Conservation (phyloP, 2,113 vertebrate genomes). For the Bos javanicus region DNA sequence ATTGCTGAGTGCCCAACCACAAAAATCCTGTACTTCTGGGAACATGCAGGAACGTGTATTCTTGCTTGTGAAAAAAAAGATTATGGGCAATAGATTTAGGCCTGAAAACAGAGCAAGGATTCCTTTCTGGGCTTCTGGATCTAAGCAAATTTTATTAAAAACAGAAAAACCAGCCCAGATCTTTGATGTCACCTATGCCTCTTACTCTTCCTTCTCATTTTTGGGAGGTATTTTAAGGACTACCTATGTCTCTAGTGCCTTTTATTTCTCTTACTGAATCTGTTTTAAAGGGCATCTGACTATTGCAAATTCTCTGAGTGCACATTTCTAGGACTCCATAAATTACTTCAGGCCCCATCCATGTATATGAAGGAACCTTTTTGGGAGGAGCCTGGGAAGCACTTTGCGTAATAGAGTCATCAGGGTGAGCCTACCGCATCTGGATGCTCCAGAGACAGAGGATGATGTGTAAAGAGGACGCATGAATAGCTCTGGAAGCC, state of each 20-base stretch:
- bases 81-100: background rate
- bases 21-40: background rate
- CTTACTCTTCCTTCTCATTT: background rate
- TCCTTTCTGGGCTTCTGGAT: background rate
- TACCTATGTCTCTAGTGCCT: background rate
- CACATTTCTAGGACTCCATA: background rate
- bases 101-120: background rate
- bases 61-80: background rate
- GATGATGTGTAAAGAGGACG: background rate
- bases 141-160: background rate
- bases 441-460: background rate
- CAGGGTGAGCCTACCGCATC: background rate
- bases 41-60: background rate
- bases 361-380: background rate
- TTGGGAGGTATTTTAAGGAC: background rate
- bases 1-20: slow-evolving; percentile 42
- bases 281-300: background rate
- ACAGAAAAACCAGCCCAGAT: background rate
- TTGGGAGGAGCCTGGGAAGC: background rate
- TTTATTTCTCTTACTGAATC: background rate
- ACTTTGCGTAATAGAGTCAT: background rate
- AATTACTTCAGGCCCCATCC: background rate
- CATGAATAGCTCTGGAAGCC: background rate
- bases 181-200: background rate
- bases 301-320: background rate